phyloP scores from a whole-genome alignment of 2,888 invertebrate species.

The Polymixis flavicincta region DNA sequence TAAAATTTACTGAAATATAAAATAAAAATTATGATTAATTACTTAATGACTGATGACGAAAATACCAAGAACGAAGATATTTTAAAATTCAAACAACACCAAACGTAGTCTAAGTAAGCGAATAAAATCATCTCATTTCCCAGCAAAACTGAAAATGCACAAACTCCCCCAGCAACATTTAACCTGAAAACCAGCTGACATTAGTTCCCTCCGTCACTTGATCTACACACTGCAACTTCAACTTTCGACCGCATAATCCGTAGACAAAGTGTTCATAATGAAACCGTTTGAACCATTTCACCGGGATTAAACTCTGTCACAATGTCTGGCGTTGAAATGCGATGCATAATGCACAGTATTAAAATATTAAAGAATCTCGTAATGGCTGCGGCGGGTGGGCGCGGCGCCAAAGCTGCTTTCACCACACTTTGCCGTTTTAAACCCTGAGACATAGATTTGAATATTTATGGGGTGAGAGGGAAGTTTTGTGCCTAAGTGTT shows the following conservation, averaged over 20 bases:
- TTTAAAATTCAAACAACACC: neutral
- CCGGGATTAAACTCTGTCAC: conserved; percentile 77
- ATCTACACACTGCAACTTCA: conserved; percentile 51
- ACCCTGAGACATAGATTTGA: conserved; percentile 69
- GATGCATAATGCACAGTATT: conserved; percentile 84
- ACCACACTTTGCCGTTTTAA: conserved; percentile 75
- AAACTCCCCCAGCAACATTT: neutral
- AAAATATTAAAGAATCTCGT: conserved; percentile 85
- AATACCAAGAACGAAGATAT: neutral
- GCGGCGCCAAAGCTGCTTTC: conserved; percentile 76
- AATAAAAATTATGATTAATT: too few relatives aligned
- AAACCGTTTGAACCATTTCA: conserved; percentile 70
- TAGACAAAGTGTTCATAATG: conserved; percentile 61
- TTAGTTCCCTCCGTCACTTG: conserved; percentile 34
- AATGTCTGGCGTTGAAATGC: conserved; percentile 77
- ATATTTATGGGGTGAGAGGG: conserved; percentile 40
- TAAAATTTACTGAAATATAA: too few relatives aligned
- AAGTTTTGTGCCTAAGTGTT: conserved; percentile 47
- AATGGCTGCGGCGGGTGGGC: conserved; percentile 76
- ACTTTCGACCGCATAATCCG: conserved; percentile 63
- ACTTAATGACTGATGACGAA: too few relatives aligned
- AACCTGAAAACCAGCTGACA: conserved; percentile 41
- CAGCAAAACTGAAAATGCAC: conserved; percentile 15
- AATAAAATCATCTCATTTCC: neutral
- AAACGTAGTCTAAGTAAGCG: too few relatives aligned